These are phyloP conservation scores for Plecturocebus donacophilus DNA, from an alignment of 2,113 vertebrate genomes.

Conservation along the genomic window DNA sequence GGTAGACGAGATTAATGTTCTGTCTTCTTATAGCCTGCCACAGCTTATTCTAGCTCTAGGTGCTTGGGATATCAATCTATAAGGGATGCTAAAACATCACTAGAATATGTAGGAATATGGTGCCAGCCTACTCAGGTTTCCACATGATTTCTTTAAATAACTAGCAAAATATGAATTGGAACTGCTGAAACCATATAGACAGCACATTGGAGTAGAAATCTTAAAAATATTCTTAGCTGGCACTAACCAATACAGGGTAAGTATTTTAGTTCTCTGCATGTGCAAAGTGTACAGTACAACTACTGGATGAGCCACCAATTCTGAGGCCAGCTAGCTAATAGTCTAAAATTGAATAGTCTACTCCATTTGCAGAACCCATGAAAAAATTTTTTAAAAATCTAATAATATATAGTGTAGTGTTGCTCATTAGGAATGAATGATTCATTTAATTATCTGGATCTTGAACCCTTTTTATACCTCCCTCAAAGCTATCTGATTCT, in stretches of 20 bases:
- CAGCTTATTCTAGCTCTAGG: neutral
- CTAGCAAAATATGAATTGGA: slow-evolving; percentile 1
- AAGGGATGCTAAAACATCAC: neutral
- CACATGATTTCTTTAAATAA: neutral
- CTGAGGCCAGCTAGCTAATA: neutral
- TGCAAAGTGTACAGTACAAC: neutral
- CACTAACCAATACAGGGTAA: neutral
- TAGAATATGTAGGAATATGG: neutral
- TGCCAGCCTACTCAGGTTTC: neutral
- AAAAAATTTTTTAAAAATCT: no score
- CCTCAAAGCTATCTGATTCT: neutral
- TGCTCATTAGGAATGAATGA: neutral
- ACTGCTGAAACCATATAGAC: neutral
- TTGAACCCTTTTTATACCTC: neutral
- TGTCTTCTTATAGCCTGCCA: neutral
- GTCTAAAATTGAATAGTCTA: neutral
- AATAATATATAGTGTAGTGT: neutral
- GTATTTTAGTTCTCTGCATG: neutral
- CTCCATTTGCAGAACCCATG: no score
- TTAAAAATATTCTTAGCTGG: slow-evolving; percentile 23
- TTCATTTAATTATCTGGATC: neutral
- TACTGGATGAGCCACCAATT: neutral
- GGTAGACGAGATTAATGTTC: neutral
- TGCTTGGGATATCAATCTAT: neutral
- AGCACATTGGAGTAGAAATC: neutral